phyloP scores from a whole-genome alignment of 2,797 vertebrate genomes.

The Telmatherina bonti region DNA sequence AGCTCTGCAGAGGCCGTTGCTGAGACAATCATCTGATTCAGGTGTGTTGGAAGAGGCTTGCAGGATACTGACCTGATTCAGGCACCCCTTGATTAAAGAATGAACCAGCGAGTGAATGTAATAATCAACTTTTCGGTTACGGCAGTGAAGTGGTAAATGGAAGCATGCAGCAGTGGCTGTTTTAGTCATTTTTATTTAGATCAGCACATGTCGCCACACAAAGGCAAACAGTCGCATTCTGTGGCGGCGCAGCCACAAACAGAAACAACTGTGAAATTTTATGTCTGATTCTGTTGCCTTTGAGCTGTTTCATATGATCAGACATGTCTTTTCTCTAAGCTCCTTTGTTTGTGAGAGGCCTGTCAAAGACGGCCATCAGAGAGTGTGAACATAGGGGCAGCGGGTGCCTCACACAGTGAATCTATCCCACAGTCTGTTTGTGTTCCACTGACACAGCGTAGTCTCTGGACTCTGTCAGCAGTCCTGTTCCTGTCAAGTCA shows the following conservation, averaged over 20 bases:
- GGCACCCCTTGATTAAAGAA: too few relatives aligned
- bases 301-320: conserved; percentile 31
- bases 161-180: background rate
- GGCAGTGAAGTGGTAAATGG: background rate
- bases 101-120: background rate
- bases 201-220: background rate
- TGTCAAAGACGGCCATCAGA: conserved; percentile 67
- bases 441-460: conserved; percentile 73
- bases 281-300: conserved; percentile 14
- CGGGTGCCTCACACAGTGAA: conserved; percentile 55
- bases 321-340: conserved; percentile 41
- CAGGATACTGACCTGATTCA: too few relatives aligned
- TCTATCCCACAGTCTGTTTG: conserved; percentile 72
- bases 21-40: too few relatives aligned
- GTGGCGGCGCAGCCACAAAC: background rate
- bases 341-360: conserved; percentile 50
- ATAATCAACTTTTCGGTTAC: background rate
- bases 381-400: conserved; percentile 62
- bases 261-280: conserved; percentile 12
- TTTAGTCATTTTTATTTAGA: background rate
- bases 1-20: too few relatives aligned
- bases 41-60: too few relatives aligned
- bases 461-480: conserved; percentile 78
- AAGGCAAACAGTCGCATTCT: background rate
- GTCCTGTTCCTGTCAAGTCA: conserved; percentile 75